Evolutionary conservation across 2,113 vertebrate species (phyloP).

Genomic region (Nibea coibor): DNA sequence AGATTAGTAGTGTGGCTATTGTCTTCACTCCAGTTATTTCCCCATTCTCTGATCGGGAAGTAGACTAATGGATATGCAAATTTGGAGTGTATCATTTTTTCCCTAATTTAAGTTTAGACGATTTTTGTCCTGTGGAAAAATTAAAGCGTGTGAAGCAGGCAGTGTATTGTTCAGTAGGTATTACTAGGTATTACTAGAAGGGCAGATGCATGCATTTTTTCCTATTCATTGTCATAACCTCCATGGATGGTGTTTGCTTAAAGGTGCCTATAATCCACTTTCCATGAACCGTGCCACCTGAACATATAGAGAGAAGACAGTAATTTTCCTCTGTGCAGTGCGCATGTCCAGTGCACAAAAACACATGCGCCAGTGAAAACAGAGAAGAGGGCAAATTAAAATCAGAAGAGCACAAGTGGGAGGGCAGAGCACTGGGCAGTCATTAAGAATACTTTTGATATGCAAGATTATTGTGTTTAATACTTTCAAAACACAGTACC

Average conservation of each 20-base stretch:
- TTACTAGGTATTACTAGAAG: neutral
- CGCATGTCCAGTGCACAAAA: neutral
- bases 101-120: neutral
- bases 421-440: neutral
- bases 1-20: conserved; percentile 23
- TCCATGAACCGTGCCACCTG: conserved; percentile 20
- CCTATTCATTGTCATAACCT: neutral
- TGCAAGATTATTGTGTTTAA: neutral
- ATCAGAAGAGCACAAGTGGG: neutral
- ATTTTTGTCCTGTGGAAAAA: neutral
- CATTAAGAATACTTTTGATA: neutral
- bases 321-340: neutral
- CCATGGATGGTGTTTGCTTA: neutral
- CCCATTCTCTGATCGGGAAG: conserved; percentile 41
- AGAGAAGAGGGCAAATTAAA: neutral
- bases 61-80: conserved; percentile 35
- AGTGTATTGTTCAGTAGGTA: neutral
- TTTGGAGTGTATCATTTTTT: neutral
- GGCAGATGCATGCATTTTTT: neutral
- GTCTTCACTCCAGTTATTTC: conserved; percentile 14
- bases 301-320: neutral
- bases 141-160: neutral
- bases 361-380: neutral
- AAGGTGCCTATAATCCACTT: neutral
- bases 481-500: neutral